Evolutionary conservation across 2,797 vertebrate species (phyloP).

Genomic region (Amphiprion clarkii): DNA sequence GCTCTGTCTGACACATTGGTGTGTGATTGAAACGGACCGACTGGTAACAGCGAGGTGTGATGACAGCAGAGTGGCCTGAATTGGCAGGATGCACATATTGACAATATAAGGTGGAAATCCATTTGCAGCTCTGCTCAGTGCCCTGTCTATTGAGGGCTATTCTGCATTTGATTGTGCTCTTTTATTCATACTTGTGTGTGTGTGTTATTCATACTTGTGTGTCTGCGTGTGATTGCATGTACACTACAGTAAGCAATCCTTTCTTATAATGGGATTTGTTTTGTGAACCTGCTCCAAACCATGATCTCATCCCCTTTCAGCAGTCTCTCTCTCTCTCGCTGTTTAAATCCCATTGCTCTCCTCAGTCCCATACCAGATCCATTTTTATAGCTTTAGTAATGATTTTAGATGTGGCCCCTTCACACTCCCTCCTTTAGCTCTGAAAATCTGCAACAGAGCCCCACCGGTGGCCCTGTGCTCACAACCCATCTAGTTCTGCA

Average conservation of each 20-base stretch:
- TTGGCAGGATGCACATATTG: conserved; percentile 49
- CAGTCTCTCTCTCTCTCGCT: conserved; percentile 23
- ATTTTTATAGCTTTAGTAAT: conserved; percentile 64
- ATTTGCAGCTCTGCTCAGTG: conserved; percentile 18
- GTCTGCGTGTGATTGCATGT: neutral
- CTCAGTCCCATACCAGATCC: conserved; percentile 11
- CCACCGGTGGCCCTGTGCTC: conserved; percentile 48
- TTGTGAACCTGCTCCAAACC: conserved; percentile 54
- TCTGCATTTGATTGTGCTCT: conserved; percentile 12
- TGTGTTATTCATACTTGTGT: too few relatives aligned
- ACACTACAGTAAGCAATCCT: conserved; percentile 33
- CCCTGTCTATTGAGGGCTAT: conserved; percentile 1
- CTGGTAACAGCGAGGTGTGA: neutral
- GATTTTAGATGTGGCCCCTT: conserved; percentile 56
- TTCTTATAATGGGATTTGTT: conserved; percentile 66
- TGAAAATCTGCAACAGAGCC: conserved; percentile 51
- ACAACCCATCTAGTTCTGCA: conserved; percentile 48
- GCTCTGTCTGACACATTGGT: neutral
- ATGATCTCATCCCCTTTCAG: conserved; percentile 67
- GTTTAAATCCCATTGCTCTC: conserved; percentile 58
- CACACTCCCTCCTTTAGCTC: conserved; percentile 49
- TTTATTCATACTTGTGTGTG: neutral
- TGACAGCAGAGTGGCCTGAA: conserved; percentile 37
- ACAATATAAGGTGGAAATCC: conserved; percentile 36
- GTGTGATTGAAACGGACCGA: neutral